phyloP scores from a whole-genome alignment of 1,140 invertebrate species.

The Heliconius melpomene region DNA sequence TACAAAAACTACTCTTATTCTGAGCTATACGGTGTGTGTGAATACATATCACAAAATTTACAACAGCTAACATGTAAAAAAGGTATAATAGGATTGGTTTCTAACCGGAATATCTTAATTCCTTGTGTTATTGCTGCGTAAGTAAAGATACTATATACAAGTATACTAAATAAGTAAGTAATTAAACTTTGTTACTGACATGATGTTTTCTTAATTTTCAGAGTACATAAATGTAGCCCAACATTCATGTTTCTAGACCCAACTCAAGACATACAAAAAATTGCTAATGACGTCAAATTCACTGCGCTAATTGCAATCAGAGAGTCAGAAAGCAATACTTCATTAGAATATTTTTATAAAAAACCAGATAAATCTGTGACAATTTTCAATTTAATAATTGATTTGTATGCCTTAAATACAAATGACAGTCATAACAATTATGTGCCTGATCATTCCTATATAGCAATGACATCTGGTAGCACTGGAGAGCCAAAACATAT shows the following conservation, averaged over 20 bases:
- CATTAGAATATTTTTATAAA: constrained; percentile 51
- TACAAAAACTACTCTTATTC: constrained; percentile 66
- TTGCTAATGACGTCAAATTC: constrained; percentile 56
- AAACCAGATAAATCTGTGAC: constrained; percentile 60
- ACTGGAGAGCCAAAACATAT: constrained; percentile 85
- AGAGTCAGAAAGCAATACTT: constrained; percentile 36
- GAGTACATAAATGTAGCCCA: constrained; percentile 71
- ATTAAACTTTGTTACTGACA: not conserved
- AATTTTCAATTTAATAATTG: constrained; percentile 61
- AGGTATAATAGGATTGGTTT: constrained; percentile 64
- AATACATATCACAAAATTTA: constrained; percentile 71
- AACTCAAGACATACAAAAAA: constrained; percentile 51
- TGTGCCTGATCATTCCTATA: constrained; percentile 64
- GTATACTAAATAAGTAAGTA: not conserved
- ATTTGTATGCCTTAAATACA: constrained; percentile 56
- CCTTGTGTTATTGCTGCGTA: constrained; percentile 72
- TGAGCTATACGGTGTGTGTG: constrained; percentile 65
- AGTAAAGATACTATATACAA: constrained; percentile 41
- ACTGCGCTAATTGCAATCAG: constrained; percentile 58
- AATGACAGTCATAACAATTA: constrained; percentile 35
- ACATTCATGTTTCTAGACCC: constrained; percentile 76
- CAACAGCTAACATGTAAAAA: constrained; percentile 63
- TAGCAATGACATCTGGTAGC: constrained; percentile 85
- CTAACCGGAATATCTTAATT: constrained; percentile 66
- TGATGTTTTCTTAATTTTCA: constrained; percentile 50